Percentiles rank a stretch among this genome's conserved stretches.
Evolutionary conservation across 2,888 invertebrate genomes (phyloP).

Genomic region (Cynaeus angustus): DNA sequence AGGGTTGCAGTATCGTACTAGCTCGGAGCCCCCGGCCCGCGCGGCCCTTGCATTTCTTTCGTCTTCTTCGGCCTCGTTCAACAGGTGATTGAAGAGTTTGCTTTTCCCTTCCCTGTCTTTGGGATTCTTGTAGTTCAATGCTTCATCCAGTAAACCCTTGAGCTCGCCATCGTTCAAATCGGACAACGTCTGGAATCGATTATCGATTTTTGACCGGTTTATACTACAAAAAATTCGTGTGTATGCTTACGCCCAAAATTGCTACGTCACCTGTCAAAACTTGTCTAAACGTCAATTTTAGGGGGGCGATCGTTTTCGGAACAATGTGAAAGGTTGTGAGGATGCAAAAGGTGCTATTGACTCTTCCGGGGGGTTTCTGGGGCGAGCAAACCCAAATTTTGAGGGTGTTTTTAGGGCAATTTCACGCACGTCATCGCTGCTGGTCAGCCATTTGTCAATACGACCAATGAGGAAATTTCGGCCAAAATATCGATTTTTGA

Average conservation of each 20-base stretch:
- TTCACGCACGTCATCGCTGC: conserved; percentile 9
- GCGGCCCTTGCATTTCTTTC: conserved; percentile 77
- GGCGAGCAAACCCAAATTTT: background rate
- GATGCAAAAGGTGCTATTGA: background rate
- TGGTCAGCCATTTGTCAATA: conserved; percentile 21
- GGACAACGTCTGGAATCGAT: conserved; percentile 61
- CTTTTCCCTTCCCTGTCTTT: conserved; percentile 91
- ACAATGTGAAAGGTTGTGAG: too few relatives aligned
- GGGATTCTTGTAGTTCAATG: conserved; percentile 88
- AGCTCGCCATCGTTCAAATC: conserved; percentile 85
- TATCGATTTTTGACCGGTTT: conserved; percentile 8
- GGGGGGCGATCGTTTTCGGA: conserved; percentile 2
- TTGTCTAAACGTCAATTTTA: background rate
- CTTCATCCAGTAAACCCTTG: conserved; percentile 87
- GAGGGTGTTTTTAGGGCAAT: conserved; percentile 6
- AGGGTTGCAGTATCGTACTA: conserved; percentile 71
- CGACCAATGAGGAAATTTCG: conserved; percentile 22
- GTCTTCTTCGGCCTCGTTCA: conserved; percentile 85
- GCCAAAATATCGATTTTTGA: conserved; percentile 21
- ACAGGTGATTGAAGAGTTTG: conserved; percentile 85
- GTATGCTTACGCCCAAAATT: conserved; percentile 52
- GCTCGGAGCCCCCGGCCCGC: conserved; percentile 71
- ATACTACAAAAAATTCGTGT: conserved; percentile 1
- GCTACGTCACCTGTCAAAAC: conserved; percentile 53
- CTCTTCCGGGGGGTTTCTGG: background rate